phyloP scores from a whole-genome alignment of 2,113 vertebrate genomes.

The Mystacornis crossleyi region DNA sequence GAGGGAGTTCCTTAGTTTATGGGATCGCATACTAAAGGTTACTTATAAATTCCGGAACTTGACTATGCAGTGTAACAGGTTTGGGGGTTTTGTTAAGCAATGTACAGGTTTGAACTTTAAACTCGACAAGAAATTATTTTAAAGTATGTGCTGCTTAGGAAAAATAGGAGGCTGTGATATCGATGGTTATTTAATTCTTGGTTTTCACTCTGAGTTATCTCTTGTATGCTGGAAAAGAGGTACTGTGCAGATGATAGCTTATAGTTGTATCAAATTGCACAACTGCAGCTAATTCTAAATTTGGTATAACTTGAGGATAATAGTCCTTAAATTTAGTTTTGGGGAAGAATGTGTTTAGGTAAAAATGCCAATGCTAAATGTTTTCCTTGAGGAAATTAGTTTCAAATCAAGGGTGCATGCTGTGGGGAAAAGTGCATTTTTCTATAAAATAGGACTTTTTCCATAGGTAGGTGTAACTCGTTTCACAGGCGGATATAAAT shows the following conservation, averaged over 20 bases:
- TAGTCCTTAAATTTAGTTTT: not conserved
- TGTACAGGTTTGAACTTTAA: not conserved
- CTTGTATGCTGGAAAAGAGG: not conserved
- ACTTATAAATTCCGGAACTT: not conserved
- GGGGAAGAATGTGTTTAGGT: not conserved
- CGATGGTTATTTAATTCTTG: fast-evolving
- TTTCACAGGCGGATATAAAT: not conserved
- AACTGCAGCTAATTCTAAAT: not conserved
- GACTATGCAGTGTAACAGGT: not conserved
- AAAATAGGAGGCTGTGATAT: not conserved
- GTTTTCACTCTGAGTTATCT: not conserved
- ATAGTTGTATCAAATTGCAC: not conserved
- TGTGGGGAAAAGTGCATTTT: not conserved
- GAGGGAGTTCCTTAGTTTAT: not conserved
- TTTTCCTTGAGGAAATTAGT: not conserved
- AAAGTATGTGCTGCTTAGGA: not conserved
- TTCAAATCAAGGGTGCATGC: fast-evolving
- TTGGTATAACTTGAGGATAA: not conserved
- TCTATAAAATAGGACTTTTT: not conserved
- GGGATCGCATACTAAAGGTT: fast-evolving
- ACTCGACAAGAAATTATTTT: not conserved
- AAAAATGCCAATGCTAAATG: not conserved
- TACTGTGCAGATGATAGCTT: not conserved
- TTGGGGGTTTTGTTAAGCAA: not conserved
- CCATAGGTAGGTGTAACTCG: fast-evolving